Percentiles rank a stretch among this genome's conserved stretches.
These are phyloP conservation scores for Anastrepha obliqua DNA, from an alignment of 1,140 invertebrate genomes.

Conservation along the genomic window DNA sequence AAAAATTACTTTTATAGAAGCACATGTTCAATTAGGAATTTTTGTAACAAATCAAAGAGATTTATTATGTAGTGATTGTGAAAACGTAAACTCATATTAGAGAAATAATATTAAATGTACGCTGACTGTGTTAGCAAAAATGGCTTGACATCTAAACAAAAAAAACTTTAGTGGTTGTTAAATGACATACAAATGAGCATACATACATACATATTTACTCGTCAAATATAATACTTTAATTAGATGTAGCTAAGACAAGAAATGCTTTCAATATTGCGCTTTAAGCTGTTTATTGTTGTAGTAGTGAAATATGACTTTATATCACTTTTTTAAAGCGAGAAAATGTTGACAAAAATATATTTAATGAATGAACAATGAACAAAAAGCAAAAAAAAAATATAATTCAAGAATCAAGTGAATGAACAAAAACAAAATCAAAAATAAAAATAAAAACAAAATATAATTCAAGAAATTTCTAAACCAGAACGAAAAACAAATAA, in stretches of 20 bases:
- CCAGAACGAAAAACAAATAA: background rate
- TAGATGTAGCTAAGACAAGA: background rate
- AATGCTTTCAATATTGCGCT: background rate
- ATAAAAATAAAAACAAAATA: background rate
- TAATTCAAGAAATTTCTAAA: too few relatives aligned
- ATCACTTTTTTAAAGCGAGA: background rate
- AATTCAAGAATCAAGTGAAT: background rate
- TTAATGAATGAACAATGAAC: background rate
- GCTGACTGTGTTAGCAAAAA: background rate
- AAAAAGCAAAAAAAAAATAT: background rate
- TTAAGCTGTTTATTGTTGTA: background rate
- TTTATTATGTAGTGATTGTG: too few relatives aligned
- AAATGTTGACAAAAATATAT: background rate
- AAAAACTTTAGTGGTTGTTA: constrained; percentile 36
- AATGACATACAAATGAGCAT: background rate
- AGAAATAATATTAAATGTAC: background rate
- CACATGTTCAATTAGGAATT: too few relatives aligned
- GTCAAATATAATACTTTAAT: background rate
- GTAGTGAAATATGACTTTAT: background rate
- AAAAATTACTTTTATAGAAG: background rate
- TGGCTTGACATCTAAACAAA: background rate
- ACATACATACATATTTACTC: constrained; percentile 12
- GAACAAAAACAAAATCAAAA: background rate
- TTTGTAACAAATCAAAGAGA: too few relatives aligned
- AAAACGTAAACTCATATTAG: background rate